These are phyloP conservation scores for Adelges cooleyi DNA, from an alignment of 1,140 invertebrate species.

Conservation along the genomic window DNA sequence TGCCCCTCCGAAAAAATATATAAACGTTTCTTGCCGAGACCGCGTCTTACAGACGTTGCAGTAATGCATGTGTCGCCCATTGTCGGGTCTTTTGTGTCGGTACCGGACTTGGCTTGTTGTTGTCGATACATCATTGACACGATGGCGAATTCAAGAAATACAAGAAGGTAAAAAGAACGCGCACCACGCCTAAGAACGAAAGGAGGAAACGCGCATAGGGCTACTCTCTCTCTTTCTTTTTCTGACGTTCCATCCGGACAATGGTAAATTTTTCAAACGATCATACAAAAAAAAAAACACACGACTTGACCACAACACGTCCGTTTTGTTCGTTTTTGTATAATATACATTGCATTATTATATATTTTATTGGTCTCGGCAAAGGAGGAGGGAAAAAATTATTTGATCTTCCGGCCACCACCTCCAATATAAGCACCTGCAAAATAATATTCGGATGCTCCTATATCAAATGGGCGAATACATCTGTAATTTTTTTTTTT, in stretches of 20 bases:
- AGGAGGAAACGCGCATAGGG: no score
- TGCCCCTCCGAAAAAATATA: not conserved
- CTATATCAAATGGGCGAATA: not conserved
- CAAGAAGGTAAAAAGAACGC: no score
- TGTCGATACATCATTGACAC: slow-evolving; percentile 21
- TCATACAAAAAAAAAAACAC: slow-evolving; percentile 5
- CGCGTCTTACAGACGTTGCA: no score
- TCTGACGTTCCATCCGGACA: not conserved
- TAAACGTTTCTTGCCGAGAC: no score
- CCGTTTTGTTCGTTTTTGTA: slow-evolving; percentile 1
- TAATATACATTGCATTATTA: not conserved
- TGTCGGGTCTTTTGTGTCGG: not conserved
- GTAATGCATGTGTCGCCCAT: not conserved
- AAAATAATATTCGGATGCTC: not conserved
- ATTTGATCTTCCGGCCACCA: slow-evolving; percentile 8
- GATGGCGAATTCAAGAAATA: not conserved
- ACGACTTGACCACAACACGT: slow-evolving; percentile 21
- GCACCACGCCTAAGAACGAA: no score
- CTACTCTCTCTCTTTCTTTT: no score
- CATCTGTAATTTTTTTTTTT: not conserved
- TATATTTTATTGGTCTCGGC: not conserved
- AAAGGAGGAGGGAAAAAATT: not conserved
- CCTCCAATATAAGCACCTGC: not conserved
- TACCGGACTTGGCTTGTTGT: no score
- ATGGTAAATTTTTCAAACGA: slow-evolving; percentile 12